Evolutionary conservation across 1,140 invertebrate genomes (phyloP), one percentile per base, ranked within the genome.

Genomic region (Zaprionus vittiger): DNA sequence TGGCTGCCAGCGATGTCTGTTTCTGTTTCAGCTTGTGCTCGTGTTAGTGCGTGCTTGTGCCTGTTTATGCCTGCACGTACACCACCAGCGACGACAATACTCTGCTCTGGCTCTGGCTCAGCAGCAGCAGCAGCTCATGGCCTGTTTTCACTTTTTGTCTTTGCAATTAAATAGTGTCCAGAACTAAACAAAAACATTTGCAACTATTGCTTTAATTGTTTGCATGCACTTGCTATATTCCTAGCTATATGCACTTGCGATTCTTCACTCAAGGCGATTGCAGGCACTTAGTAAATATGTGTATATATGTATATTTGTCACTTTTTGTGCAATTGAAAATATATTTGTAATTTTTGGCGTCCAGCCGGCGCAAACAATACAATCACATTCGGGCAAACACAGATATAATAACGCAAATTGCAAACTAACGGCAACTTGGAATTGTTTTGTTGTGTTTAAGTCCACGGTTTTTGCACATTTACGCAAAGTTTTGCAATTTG

Each of bases 281-380:
- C 72, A 73, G 47, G 70, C 65, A 63, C 69, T 56, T 59, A 56
- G 63, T 73, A 44, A 61, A 67, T 73, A 31, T 64, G 59, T 67
- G 17, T 64, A 17, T 15, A 57, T 61, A 17, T 15, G 54, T 61
- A 73, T 73, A 72, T 71, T 83, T 84, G 79, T 81, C 74, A 81
- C 76, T 61, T 73, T 73, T 77, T 77, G 55, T 69, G 77, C 68
- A 66, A 69, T 69, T 59, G 67, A 69, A 65, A 64, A 73, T 73
- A 78, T 84, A 73, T 73, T 77, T 77, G 63, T 81, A 65, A 52
- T 85, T 72, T 56, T 79, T 68, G 73, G 60, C 78, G 73, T 73
- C 61, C 74, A 78, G 81, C 84, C 84, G 84, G 84, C 79, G 83
- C 71, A 71, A 83, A 86, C 73, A 86, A 85, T 70, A 83, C 52